phyloP scores from a whole-genome alignment of 1,140 invertebrate genomes.

The Capitella teleta region DNA sequence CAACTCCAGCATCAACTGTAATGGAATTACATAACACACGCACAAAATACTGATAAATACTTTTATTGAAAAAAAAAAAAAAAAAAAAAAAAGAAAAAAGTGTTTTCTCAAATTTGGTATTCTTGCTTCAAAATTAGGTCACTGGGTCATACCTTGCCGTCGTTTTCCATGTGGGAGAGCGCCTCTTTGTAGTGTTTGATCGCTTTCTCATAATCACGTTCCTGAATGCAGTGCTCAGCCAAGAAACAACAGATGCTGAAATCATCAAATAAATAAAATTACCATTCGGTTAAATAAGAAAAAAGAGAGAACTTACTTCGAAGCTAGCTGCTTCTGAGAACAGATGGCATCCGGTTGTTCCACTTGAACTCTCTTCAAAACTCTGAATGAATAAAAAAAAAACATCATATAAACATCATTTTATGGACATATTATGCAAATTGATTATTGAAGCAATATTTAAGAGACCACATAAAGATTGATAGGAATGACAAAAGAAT shows the following conservation, averaged over 20 bases:
- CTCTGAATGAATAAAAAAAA: slow-evolving; percentile 24
- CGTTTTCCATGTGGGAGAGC: slow-evolving; percentile 63
- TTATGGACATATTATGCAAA: too few species aligned
- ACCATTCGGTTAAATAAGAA: background rate
- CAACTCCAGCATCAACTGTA: slow-evolving; percentile 50
- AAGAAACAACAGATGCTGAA: slow-evolving; percentile 56
- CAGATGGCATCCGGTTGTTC: slow-evolving; percentile 48
- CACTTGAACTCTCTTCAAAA: slow-evolving; percentile 54
- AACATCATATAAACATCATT: background rate
- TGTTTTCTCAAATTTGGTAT: too few species aligned
- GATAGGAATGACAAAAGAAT: background rate
- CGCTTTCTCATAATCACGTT: slow-evolving; percentile 59
- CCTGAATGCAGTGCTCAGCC: slow-evolving; percentile 52
- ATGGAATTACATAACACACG: background rate
- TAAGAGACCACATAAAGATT: background rate
- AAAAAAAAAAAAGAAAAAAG: too few species aligned
- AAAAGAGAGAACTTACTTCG: slow-evolving; percentile 34
- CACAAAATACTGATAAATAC: too few species aligned
- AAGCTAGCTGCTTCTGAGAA: slow-evolving; percentile 50
- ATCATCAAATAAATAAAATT: background rate
- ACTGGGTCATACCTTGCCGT: slow-evolving; percentile 51
- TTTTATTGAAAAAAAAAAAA: too few species aligned
- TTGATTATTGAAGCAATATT: too few species aligned
- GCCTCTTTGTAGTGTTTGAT: slow-evolving; percentile 74
- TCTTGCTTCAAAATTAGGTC: too few species aligned